phyloP scores from a whole-genome alignment of 1,140 invertebrate genomes.

The Hestina assimilis region DNA sequence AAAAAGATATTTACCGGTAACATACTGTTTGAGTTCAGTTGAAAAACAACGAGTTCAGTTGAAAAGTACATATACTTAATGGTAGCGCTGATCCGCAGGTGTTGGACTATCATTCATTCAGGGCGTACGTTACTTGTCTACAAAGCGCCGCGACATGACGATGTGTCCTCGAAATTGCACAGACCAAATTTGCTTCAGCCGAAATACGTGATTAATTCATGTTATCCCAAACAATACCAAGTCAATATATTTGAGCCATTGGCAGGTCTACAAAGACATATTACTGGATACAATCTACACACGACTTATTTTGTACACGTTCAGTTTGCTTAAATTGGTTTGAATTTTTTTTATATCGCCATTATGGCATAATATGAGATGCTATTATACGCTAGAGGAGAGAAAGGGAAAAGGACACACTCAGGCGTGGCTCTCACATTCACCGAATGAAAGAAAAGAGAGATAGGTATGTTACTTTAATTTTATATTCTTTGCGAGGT shows the following conservation, averaged over 20 bases:
- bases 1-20: no score
- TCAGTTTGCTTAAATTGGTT: no score
- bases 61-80: neutral
- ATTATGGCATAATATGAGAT: no score
- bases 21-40: no score
- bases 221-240: neutral
- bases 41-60: neutral
- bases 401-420: no score
- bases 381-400: no score
- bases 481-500: no score
- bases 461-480: no score
- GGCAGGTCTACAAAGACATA: neutral
- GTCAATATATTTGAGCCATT: neutral
- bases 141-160: conserved; percentile 4
- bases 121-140: neutral
- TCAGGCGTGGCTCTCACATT: no score
- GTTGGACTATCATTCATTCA: conserved; percentile 3
- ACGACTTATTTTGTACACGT: no score
- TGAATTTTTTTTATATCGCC: no score
- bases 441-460: no score
- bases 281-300: neutral
- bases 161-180: neutral
- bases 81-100: neutral
- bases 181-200: conserved; percentile 1
- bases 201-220: conserved; percentile 6